Base-by-base conservation (phyloP, 2,797 vertebrate genomes). In the Sebastes diaconus region DNA sequence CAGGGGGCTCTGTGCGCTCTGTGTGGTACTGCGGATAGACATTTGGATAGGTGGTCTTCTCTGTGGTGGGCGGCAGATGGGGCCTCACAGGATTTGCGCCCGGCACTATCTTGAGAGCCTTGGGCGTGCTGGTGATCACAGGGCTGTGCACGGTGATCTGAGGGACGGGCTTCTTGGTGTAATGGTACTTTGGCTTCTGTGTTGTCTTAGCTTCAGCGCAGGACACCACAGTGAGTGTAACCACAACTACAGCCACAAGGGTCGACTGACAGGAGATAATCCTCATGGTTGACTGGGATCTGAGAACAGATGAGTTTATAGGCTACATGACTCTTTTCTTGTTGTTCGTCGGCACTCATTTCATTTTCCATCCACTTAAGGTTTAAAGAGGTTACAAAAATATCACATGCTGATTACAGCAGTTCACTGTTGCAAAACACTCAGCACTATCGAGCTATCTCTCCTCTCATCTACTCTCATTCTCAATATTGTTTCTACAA, bases 161-260 rank as follows among this genome's bases (percentile, higher is more conserved):
- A 67, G 93, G 65, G 5, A 92, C 24, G 1, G 95, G 95, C 92
- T 97, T 98, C 88, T 98, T 98, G 1, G 95, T 98, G 93, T 96
- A 97, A 89, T 95, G 97, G 91, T 97, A 96, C 90, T 96, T 98
- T 81, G 96, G 94, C 5, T 93, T 95, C 0, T 93, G 94, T 16
- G 97, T 98, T 36, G 96, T 97, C 90, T 98, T 99, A 32, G 94
- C 87, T 2, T 92, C 3, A 83, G 59, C 0, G 54, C 88, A 85
- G 83, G 65, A 84, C 5, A 80, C 32, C 27, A 89, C 67, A 22
- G 83, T 81, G 72, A 97, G 79, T n/a, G 89, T 63, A 25, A 95
- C 66, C 72, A 84, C 66, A 77, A 93, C 87, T 16, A 88, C 68
- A 70, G 85, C 89, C 67, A 92, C 52, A 63, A 94, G 70, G 70